These are phyloP conservation scores for Chrysochloris asiatica DNA, from an alignment of 2,113 vertebrate genomes.

Conservation along the genomic window DNA sequence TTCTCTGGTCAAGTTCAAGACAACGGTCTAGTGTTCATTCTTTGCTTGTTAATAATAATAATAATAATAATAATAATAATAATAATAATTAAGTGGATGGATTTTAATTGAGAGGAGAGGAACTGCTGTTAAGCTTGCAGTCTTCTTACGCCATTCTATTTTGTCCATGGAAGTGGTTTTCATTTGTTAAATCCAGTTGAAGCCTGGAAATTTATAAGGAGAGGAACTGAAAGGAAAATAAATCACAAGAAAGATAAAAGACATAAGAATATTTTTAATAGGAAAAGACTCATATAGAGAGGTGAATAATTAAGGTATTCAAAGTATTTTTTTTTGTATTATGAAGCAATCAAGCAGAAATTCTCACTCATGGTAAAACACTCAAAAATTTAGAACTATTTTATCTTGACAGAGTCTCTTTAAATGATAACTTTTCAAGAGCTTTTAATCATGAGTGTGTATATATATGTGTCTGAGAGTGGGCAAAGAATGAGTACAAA, in stretches of 20 bases:
- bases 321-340: constrained; percentile 75
- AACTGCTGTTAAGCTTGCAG: constrained; percentile 57
- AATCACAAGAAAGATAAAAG: constrained; percentile 65
- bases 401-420: constrained; percentile 70
- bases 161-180: constrained; percentile 49
- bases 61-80: constrained; percentile 53
- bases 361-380: constrained; percentile 73
- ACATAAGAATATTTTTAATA: constrained; percentile 66
- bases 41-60: constrained; percentile 51
- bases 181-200: constrained; percentile 52
- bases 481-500: not conserved
- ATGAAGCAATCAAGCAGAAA: constrained; percentile 75
- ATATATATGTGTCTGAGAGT: not conserved
- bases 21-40: constrained; percentile 77
- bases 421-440: constrained; percentile 40
- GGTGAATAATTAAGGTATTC: constrained; percentile 77
- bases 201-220: not conserved
- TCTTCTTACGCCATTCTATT: constrained; percentile 69
- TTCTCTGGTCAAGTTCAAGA: constrained; percentile 65
- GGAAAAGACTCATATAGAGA: constrained; percentile 72
- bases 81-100: constrained; percentile 58
- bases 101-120: constrained; percentile 70
- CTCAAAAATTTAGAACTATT: constrained; percentile 64
- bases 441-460: constrained; percentile 67
- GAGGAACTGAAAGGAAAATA: constrained; percentile 7